phyloP scores from a whole-genome alignment of 1,140 invertebrate genomes.

The Cotesia typhae region DNA sequence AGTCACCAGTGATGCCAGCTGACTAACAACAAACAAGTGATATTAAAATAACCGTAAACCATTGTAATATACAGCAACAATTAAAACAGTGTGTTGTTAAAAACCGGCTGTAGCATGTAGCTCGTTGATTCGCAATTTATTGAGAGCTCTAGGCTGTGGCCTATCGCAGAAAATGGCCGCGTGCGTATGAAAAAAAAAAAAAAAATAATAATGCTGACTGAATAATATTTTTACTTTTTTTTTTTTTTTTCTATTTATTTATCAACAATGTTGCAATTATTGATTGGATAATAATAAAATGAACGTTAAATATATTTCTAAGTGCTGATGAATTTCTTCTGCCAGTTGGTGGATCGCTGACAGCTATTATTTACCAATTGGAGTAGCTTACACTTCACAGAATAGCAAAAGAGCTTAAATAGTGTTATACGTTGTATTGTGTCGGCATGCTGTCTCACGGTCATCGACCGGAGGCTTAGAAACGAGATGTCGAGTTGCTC shows the following conservation, averaged over 20 bases:
- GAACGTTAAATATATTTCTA: background rate
- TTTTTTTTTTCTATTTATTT: background rate
- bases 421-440: background rate
- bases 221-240: background rate
- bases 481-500: conserved; percentile 24
- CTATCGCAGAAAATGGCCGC: conserved; percentile 36
- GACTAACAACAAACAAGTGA: background rate
- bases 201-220: background rate
- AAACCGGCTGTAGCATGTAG: background rate
- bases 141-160: conserved; percentile 19
- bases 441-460: conserved; percentile 18
- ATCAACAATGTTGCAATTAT: background rate
- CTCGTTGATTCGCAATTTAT: background rate
- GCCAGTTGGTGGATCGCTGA: background rate
- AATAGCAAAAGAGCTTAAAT: background rate
- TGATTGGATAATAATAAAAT: background rate
- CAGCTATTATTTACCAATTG: too few relatives aligned
- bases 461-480: conserved; percentile 32
- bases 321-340: background rate
- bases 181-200: background rate
- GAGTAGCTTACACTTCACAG: background rate
- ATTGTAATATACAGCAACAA: background rate
- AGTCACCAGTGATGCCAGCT: too few relatives aligned
- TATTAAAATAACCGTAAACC: background rate
- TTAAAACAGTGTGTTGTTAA: background rate